Evolutionary conservation across 2,113 vertebrate genomes (phyloP), one percentile per base, ranked within the genome.

Genomic region (Balaeniceps rex): DNA sequence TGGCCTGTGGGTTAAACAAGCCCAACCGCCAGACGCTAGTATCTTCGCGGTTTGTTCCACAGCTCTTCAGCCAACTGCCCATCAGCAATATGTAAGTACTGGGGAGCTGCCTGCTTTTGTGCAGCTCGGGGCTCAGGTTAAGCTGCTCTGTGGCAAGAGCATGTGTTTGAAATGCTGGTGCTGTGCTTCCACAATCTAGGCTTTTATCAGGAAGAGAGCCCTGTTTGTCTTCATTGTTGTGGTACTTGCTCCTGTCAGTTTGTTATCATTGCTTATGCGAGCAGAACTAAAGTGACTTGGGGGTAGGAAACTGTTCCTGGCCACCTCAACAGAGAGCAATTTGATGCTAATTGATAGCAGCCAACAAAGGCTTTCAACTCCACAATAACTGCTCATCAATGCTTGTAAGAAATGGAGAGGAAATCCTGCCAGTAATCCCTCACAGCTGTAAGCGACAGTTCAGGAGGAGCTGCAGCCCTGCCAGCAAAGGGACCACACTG

Each of bases 1-100:
- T 99, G 65, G 99, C 99, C 28, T 99, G 99, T 95, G 99, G 99
- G 51, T 94, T 99, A 84, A 99, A 99, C 98, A 99, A 99, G 95
- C 99, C 99, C 19, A 99, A 99, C 93, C 98, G 98, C 24, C 99
- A 99, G 97, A 99, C 99, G 0, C 76, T 99, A 28, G 58, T 99
- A 49, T 98, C 99, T 33, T 97, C 98, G 6, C 98, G 96, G 17
- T 99, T 99, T 4, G 99, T 99, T 68, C 88, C 99, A 0, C 97
- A 98, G 81, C 99, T 99, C 92, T 99, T 99, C 96, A 99, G 94
- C 96, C 98, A 98, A 4, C 96, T 99, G 81, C 99, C 99, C 7
- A 89, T 99, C 63, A n/a, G 98, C 93, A 99, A 98, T 91, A 98
- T 99, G 99, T 99, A 93, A 99, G 99, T 98, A 86, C 77, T 70